These are phyloP conservation scores for Columba livia DNA, from an alignment of 2,113 vertebrate genomes.

Conservation along the genomic window DNA sequence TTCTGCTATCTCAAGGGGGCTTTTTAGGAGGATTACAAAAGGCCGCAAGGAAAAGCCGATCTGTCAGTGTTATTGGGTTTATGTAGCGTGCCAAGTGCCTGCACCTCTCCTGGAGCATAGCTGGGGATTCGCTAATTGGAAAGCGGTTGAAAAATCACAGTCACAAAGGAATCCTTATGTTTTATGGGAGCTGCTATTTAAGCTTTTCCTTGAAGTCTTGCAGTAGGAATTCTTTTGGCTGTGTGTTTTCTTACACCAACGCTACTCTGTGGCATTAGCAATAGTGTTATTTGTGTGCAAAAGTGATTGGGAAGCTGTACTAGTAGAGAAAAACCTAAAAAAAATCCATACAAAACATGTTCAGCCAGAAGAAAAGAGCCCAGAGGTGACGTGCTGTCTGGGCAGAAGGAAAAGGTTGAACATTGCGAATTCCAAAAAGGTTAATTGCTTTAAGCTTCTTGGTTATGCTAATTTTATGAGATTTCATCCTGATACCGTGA, in stretches of 20 bases:
- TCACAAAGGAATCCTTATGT: neutral
- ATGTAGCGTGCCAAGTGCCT: neutral
- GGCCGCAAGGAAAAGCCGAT: neutral
- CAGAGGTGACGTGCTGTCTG: neutral
- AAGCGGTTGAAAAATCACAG: neutral
- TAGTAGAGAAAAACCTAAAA: neutral
- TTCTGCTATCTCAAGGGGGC: neutral
- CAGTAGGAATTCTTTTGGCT: neutral
- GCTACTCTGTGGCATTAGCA: neutral
- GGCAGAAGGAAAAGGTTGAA: neutral
- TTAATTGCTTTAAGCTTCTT: neutral
- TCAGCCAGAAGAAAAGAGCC: neutral
- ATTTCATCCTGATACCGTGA: neutral
- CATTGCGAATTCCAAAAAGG: neutral
- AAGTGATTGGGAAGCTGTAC: neutral
- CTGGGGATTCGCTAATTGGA: neutral
- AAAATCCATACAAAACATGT: neutral
- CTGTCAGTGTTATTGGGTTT: neutral
- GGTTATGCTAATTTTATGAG: neutral
- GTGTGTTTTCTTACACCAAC: neutral
- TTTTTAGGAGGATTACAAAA: neutral
- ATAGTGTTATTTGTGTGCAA: neutral
- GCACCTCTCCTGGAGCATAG: neutral
- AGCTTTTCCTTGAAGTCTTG: neutral
- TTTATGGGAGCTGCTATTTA: neutral